Evolutionary conservation across 2,797 vertebrate genomes (phyloP), one percentile per base, ranked within the genome.

Genomic region (Champsocephalus esox): DNA sequence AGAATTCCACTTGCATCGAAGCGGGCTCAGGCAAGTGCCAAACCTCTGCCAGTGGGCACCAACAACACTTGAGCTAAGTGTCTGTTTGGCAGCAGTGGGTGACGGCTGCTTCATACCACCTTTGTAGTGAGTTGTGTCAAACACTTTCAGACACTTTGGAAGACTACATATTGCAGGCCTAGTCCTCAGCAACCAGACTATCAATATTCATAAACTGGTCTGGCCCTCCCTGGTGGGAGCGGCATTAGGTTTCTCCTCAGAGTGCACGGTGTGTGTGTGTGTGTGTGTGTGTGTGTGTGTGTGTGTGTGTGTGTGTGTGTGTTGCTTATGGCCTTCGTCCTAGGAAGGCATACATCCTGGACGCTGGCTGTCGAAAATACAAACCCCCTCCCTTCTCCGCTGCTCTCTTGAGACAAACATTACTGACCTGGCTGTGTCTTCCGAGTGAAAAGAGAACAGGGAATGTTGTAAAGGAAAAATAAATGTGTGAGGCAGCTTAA

Each of bases 201-300:
- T 91, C 84, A 89, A 92, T 91, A 92, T 92, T 89, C 88, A 87
- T 85, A 87, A 80, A 81, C 79, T 45, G 55, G 79, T 80, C 65
- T 75, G 79, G 80, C 62, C 65, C 84, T 90, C 87, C 83, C 76
- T 78, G 51, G 79, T 79, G 82, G 71, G 88, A 88, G 84, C 80
- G 57, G 60, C 81, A 87, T 89, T 83, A 73, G 24, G n/a, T n/a
- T n/a, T n/a, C n/a, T n/a, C n/a, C n/a, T n/a, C n/a, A n/a, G n/a
- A n/a, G n/a, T n/a, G n/a, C n/a, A n/a, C n/a, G n/a, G n/a, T 28
- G 28, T 28, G 28, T 28, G 28, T 28, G 28, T 28, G 28, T 28
- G 28, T 28, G 28, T 28, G 4, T 28, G 28, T 28, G 28, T 28
- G 79, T 79, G 24, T 61, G 38, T 73, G 19, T 44, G 60, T 74